Base-by-base conservation (phyloP, 2,113 vertebrate genomes). In the Plecotus auritus region DNA sequence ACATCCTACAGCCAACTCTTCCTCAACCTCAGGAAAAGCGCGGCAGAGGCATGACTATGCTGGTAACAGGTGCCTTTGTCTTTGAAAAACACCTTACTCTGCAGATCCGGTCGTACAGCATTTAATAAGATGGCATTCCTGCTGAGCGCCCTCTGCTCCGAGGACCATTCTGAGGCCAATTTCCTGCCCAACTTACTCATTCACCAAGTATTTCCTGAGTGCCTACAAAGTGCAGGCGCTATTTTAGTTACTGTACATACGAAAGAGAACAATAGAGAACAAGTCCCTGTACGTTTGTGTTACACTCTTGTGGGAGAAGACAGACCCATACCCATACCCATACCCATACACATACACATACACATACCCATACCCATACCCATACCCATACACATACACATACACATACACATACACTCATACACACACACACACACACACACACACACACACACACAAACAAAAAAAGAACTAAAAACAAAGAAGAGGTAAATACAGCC, bases 161-260 rank as follows among this genome's bases (percentile, higher is more conserved):
- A 40, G 42, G 13, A n/a, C 9, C 28, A 5, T 32, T 22, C 35
- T 22, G n/a, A 66, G 37, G n/a, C 54, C 40, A 12, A 69, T 0
- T 66, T 9, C 4, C 42, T 35, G 32, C 7, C 26, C 51, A 37
- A 61, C 16, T 32, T 26, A 32, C 3, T 37, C 2, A 0, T 32
- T 49, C 54, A 59, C 7, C 45, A 64, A 37, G 1, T 51, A 37
- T 49, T 35, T 83, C 40, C 23, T 22, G 7, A 40, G 4, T 10
- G 0, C 9, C 49, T n/a, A 17, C 9, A 14, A 54, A 49, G 2
- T 10, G 1, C 5, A 30, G n/a, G 9, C 2, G 4, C 23, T 32
- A 16, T 35, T 76, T 89, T 59, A 66, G 18, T 56, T n/a, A 42
- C 30, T 20, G 6, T 0, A 17, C 12, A 9, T 6, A n/a, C 0